Conservation (phyloP, 2,113 vertebrate genomes). For the Smithornis capensis region DNA sequence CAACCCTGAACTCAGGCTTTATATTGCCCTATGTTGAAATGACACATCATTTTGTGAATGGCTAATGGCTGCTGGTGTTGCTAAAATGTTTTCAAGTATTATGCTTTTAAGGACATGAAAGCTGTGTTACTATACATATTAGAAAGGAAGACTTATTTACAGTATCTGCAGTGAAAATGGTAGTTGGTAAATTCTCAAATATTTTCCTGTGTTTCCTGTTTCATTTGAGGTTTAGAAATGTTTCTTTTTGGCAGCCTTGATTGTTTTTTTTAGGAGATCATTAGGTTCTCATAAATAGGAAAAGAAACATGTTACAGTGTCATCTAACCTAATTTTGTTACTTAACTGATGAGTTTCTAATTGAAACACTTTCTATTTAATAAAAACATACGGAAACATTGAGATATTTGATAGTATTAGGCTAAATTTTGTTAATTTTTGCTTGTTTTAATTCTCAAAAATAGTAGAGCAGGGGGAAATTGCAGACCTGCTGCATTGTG, state of each 20-base stretch:
- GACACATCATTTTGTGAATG: neutral
- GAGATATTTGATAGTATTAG: neutral
- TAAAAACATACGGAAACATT: neutral
- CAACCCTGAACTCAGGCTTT: neutral
- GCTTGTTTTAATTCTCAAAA: neutral
- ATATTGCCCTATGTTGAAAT: neutral
- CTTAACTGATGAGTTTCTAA: neutral
- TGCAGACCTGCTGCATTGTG: neutral
- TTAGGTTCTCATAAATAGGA: neutral
- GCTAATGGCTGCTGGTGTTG: neutral
- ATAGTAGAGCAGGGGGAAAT: neutral
- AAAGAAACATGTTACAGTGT: neutral
- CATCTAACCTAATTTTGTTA: neutral
- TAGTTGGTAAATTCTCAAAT: neutral
- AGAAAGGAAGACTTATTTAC: neutral
- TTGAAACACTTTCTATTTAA: neutral
- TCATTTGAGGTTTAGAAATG: neutral
- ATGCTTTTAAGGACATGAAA: neutral
- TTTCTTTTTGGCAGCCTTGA: neutral
- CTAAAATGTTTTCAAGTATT: neutral
- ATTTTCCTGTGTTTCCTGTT: neutral
- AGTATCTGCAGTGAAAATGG: neutral
- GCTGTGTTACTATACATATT: neutral
- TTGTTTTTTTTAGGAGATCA: neutral
- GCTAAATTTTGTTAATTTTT: neutral